A percentile compares a stretch with the other conserved stretches of the same genome.
Evolutionary conservation across 1,140 invertebrate species (phyloP).

Genomic region (Pseudobourletiella spinata): DNA sequence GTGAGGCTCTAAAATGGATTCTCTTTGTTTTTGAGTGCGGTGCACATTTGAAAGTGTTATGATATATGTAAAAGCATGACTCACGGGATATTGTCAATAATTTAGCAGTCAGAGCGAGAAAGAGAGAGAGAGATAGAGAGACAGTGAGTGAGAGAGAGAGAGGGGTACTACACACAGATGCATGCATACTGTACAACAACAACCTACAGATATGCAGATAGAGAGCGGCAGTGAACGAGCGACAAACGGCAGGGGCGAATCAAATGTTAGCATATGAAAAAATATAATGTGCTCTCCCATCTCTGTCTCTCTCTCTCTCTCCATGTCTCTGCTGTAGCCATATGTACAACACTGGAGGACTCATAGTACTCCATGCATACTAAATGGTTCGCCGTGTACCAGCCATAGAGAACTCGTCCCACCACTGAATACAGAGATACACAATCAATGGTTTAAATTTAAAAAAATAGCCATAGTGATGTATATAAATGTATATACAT

Average conservation of each 20-base stretch:
- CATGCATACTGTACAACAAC: not conserved
- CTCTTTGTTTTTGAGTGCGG: conserved; percentile 25
- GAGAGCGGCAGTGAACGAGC: too few species aligned
- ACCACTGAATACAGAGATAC: conserved; percentile 1
- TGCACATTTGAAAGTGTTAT: conserved; percentile 24
- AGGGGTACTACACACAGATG: not conserved
- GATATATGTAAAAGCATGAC: conserved; percentile 28
- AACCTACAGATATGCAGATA: conserved; percentile 3
- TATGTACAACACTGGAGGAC: too few species aligned
- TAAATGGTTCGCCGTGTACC: too few species aligned
- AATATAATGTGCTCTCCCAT: too few species aligned
- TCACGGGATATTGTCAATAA: conserved; percentile 34
- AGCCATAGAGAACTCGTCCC: too few species aligned
- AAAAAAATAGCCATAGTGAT: not conserved
- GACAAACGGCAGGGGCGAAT: too few species aligned
- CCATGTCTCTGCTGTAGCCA: too few species aligned
- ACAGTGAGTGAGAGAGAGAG: conserved; percentile 6
- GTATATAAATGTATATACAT: too few species aligned
- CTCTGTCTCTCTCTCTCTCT: too few species aligned
- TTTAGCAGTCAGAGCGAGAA: conserved; percentile 17
- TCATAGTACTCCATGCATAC: too few species aligned
- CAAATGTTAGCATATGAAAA: too few species aligned
- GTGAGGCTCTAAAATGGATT: conserved; percentile 13
- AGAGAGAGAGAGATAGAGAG: conserved; percentile 5
- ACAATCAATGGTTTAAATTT: conserved; percentile 28